Evolutionary conservation across 2,113 vertebrate genomes (phyloP).

Genomic region (Chionodraco myersi): DNA sequence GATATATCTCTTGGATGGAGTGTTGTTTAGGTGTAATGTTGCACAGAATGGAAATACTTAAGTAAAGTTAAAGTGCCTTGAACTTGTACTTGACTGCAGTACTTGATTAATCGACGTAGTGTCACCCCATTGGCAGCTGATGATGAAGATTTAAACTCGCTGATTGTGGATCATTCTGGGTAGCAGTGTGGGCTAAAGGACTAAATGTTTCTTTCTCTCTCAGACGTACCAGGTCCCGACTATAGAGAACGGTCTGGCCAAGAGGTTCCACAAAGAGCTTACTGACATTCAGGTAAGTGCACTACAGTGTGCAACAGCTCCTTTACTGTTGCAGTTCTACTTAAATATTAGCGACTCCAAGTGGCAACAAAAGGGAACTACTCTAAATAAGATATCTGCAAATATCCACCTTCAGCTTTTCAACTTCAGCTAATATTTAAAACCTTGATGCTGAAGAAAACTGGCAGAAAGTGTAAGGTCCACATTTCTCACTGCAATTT

Average conservation of each 20-base stretch:
- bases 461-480: not conserved
- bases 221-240: constrained; percentile 89
- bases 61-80: too few relatives aligned
- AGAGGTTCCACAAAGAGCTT: constrained; percentile 88
- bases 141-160: not conserved
- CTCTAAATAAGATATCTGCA: not conserved
- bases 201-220: not conserved
- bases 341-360: not conserved
- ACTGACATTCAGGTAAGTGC: constrained; percentile 89
- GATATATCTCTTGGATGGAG: too few relatives aligned
- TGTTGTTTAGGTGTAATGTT: too few relatives aligned
- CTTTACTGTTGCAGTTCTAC: not conserved
- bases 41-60: too few relatives aligned
- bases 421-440: not conserved
- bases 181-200: too few relatives aligned
- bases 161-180: not conserved
- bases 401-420: not conserved
- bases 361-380: not conserved
- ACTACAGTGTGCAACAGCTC: fast-evolving
- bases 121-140: not conserved
- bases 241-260: constrained; percentile 90
- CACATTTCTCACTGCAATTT: not conserved
- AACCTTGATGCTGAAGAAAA: not conserved
- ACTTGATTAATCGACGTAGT: too few relatives aligned
- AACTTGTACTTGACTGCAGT: too few relatives aligned